Base-by-base conservation (phyloP, 2,888 invertebrate genomes). In the Sarcophaga subvicina region DNA sequence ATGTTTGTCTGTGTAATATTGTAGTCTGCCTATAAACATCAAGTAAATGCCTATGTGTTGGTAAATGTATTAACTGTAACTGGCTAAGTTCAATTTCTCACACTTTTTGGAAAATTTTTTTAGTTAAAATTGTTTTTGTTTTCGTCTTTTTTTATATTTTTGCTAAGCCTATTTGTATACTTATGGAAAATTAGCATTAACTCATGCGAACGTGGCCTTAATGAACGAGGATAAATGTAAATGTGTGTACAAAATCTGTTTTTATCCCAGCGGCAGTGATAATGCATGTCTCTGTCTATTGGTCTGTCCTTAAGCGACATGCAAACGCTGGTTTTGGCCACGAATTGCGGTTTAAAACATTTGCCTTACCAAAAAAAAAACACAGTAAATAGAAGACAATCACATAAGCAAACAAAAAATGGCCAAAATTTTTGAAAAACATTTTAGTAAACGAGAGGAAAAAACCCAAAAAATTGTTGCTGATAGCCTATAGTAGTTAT, bases 181-280 rank as follows among this genome's bases (percentile, higher is more conserved):
- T 77, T 45, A 82, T 82, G 64, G 66, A 60, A 82, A 77, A 82
- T 71, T 77, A 77, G 59, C 71, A 66, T 66, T 71, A 71, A 71
- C 71, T 63, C 70, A 64, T 59, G 54, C 5, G 2, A 66, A 54
- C 12, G 49, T 22, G 72, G 4, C 62, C 62, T 70, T 70, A 82
- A 76, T 76, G 37, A 70, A 82, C 70, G 37, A 70, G 64, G 45
- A 54, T 69, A 69, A 54, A 75, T 69, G 69, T 22, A 81, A 75
- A 69, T 63, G 60, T 69, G 67, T 69, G 5, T 12, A 62, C n/a
- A 67, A 80, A 64, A 67, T 22, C 67, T 45, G 37, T n/a, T 80
- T 66, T 47, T n/a, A 47, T 25, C 59, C 20, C 54, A 20, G 20
- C 8, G 37, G 37, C 37, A 37, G 37, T 62, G n/a, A n/a, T 62